These are phyloP conservation scores for Bugula neritina DNA, from an alignment of 2,888 invertebrate species.

Conservation along the genomic window DNA sequence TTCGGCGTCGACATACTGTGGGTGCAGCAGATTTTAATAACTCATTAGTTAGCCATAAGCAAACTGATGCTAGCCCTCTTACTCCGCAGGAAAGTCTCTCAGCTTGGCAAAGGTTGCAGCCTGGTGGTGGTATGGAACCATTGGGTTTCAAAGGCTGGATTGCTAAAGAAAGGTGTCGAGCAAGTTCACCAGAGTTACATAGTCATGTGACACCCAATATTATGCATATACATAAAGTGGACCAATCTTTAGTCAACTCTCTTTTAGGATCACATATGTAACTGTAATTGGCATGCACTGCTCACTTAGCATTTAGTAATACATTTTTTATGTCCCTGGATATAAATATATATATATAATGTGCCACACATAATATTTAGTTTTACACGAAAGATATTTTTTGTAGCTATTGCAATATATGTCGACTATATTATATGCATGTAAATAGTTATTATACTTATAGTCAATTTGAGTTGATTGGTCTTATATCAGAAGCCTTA, in stretches of 20 bases:
- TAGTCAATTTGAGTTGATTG: too few relatives aligned
- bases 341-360: too few relatives aligned
- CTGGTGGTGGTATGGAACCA: conserved; percentile 33
- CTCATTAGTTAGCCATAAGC: conserved; percentile 35
- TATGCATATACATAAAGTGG: conserved; percentile 11
- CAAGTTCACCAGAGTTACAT: conserved; percentile 12
- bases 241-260: not conserved
- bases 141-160: not conserved
- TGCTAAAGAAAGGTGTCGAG: not conserved
- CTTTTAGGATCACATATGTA: conserved; percentile 11
- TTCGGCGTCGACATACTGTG: conserved; percentile 76
- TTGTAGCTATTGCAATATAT: too few relatives aligned
- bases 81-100: conserved; percentile 33
- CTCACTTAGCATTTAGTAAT: not conserved
- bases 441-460: too few relatives aligned
- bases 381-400: too few relatives aligned
- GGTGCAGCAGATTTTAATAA: conserved; percentile 70
- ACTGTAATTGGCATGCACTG: too few relatives aligned
- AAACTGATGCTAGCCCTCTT: conserved; percentile 28
- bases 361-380: too few relatives aligned
- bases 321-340: too few relatives aligned
- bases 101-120: conserved; percentile 51
- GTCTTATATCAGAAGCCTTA: too few relatives aligned
- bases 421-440: too few relatives aligned
- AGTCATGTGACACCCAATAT: not conserved